Base-by-base conservation (phyloP, 2,113 vertebrate species). In the Jacana jacana region DNA sequence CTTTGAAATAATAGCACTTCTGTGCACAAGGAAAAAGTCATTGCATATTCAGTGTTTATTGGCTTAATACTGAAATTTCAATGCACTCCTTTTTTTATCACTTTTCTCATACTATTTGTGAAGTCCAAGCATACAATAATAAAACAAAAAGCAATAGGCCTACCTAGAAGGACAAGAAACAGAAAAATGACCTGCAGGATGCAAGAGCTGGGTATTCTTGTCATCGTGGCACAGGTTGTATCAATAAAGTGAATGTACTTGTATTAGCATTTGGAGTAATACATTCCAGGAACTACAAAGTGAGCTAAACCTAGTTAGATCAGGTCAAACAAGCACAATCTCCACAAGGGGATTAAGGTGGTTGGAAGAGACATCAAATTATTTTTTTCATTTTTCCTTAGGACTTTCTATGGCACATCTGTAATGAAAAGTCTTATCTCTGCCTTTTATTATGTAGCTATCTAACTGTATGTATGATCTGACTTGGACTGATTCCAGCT, bases 401-500 rank as follows among this genome's bases (percentile, higher is more conserved):
- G 65, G 81, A 87, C 61, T 91, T 91, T 69, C 57, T 87, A 42
- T 85, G 83, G 48, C 75, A 92, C 33, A 60, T 80, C 89, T 78
- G 30, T 91, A 96, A 95, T 93, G 82, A 89, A 95, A 91, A 49
- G 90, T 88, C 85, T 94, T 94, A 94, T 95, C 91, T 95, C 86
- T 92, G n/a, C 77, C 39, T 88, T 91, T 86, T 96, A 78, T 81
- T 93, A 48, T 48, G 52, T 65, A 86, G 78, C 75, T 82, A 93
- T 96, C 79, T 80, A 93, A 95, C 82, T 64, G 17, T 51, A 54
- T 0, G 0, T 87, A 70, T 91, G 85, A 94, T 97, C 64, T 91
- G 52, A 37, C 81, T 96, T 92, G 82, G 70, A 84, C 48, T 17
- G 55, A 88, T 86, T 97, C 65, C 88, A 94, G 58, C 78, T 86